Evolutionary conservation across 2,888 invertebrate species (phyloP), one percentile per base, ranked within the genome.

Genomic region (Hyles lineata): DNA sequence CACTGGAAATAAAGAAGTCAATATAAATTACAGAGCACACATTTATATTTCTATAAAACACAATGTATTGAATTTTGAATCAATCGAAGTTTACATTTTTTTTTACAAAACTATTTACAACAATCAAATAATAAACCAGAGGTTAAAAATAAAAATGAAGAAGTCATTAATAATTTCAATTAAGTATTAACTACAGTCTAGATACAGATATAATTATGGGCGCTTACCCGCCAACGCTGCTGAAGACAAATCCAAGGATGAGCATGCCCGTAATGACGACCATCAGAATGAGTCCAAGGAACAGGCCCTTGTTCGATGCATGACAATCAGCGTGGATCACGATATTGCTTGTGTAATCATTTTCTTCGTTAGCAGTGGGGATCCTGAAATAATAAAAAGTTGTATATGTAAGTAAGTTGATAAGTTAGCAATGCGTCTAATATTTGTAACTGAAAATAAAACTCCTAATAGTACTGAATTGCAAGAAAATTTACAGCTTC

Each of bases 311-410:
- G 90, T 97, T 97, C 72, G 97, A 96, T 1, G 97, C 96, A 83
- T 97, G 96, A 85, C 97, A 97, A 90, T 97, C 97, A 0, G 96
- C 96, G 82, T 96, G 95, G 76, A 96, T 95, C 63, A 96, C 95
- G 55, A 96, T 90, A 82, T 95, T 95, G 78, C 95, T 95, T 6
- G 92, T 95, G 81, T 89, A 95, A 72, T 94, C 92, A 72, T 94
- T 95, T 7, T 95, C 94, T 78, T 93, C 95, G 71, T 87, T 91
- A 7, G 92, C 92, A 70, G 91, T 90, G 11, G 94, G 93, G 50
- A 93, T 89, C 77, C 95, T 95, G 78, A 67, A 60, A 69, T 63
- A 72, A 11, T 35, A 0, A 43, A 15, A 21, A 43, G 8, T 55
- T 55, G 55, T n/a, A n/a, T 55, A 55, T 7, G 15, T 50, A 50